Evolutionary conservation across 1,140 invertebrate genomes (phyloP).

Genomic region (Branchinecta lindahli): DNA sequence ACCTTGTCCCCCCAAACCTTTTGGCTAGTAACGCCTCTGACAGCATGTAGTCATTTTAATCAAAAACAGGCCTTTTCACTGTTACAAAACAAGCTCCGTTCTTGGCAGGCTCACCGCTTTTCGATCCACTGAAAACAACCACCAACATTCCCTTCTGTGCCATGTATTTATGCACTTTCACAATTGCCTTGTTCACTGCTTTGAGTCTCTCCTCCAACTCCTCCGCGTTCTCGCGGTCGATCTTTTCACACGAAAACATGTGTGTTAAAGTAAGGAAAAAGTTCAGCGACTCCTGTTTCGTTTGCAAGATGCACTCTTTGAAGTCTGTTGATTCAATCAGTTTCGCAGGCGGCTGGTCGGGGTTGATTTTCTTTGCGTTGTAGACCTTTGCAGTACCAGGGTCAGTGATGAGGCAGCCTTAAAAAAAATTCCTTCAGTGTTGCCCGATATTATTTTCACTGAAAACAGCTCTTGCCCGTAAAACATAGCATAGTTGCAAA

Average conservation of each 20-base stretch:
- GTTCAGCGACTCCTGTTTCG: neutral
- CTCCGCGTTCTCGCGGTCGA: neutral
- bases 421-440: neutral
- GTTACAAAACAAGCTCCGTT: neutral
- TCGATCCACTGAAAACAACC: neutral
- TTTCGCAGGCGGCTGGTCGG: neutral
- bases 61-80: neutral
- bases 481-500: too few species aligned
- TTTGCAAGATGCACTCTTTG: neutral
- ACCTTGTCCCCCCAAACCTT: too few species aligned
- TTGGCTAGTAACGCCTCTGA: too few species aligned
- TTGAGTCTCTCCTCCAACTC: neutral
- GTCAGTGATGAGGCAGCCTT: neutral
- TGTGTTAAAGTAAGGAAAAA: neutral
- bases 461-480: too few species aligned
- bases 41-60: neutral
- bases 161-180: conserved; percentile 4
- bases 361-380: neutral
- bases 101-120: neutral
- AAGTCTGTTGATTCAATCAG: neutral
- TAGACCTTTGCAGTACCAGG: neutral
- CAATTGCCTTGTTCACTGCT: neutral
- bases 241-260: neutral
- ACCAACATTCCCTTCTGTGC: neutral
- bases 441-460: too few species aligned